Conservation (phyloP, 2,113 vertebrate genomes). For the Apeltes quadracus region DNA sequence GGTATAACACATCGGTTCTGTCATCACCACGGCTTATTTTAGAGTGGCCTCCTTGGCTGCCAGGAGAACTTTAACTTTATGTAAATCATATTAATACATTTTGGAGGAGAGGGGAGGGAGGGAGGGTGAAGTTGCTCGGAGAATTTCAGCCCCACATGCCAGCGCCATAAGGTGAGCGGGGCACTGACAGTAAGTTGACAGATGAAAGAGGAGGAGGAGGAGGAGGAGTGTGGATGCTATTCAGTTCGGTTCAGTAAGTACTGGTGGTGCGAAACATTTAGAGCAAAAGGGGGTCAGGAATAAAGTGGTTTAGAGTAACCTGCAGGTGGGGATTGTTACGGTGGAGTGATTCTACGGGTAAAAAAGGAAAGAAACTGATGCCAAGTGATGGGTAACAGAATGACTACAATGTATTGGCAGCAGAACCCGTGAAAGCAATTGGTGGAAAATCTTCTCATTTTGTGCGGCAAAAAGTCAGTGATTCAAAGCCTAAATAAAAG, state of each 20-base stretch:
- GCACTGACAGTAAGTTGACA: slow-evolving; percentile 74
- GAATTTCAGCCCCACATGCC: slow-evolving; percentile 67
- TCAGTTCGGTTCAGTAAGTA: slow-evolving; percentile 41
- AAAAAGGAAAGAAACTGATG: slow-evolving; percentile 16
- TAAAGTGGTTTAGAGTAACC: slow-evolving; percentile 51
- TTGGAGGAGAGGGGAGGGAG: slow-evolving; percentile 35
- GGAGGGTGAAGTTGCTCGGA: slow-evolving; percentile 62
- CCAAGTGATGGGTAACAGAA: background rate
- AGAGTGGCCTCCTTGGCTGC: slow-evolving; percentile 77
- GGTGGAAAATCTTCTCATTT: background rate
- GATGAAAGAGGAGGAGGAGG: slow-evolving; percentile 45
- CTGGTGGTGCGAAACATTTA: slow-evolving; percentile 14
- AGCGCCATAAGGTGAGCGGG: slow-evolving; percentile 69
- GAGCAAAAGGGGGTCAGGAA: slow-evolving; percentile 53
- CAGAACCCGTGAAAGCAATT: background rate
- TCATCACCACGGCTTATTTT: slow-evolving; percentile 81
- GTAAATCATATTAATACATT: slow-evolving; percentile 86
- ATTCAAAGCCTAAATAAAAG: background rate
- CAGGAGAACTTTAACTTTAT: slow-evolving; percentile 78
- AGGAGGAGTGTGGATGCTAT: slow-evolving; percentile 24
- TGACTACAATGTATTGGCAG: background rate
- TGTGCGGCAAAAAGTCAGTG: background rate
- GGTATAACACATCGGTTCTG: slow-evolving; percentile 82
- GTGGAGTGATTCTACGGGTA: slow-evolving; percentile 18
- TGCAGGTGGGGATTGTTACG: slow-evolving; percentile 34